These are phyloP conservation scores for Ploceus nigricollis DNA, from an alignment of 2,113 vertebrate species.

Conservation along the genomic window DNA sequence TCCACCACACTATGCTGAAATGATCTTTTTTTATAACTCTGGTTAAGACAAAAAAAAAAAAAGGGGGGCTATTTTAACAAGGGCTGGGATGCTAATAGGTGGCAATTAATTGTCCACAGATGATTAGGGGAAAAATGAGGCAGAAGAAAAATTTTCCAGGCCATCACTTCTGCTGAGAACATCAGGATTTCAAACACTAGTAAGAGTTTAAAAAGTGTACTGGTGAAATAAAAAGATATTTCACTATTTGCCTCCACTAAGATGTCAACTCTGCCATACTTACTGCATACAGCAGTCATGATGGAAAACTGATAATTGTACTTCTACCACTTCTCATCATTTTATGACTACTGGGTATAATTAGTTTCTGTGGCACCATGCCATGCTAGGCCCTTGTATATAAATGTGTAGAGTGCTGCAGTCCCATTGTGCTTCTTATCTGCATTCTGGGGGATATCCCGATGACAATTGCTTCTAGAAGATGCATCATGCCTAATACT, in stretches of 20 bases:
- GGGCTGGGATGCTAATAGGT: background rate
- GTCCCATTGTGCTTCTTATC: background rate
- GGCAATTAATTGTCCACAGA: background rate
- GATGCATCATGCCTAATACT: background rate
- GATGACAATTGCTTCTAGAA: background rate
- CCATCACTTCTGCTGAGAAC: background rate
- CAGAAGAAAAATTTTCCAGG: background rate
- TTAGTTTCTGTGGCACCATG: background rate
- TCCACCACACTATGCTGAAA: background rate
- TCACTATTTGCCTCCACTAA: background rate
- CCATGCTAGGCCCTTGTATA: background rate
- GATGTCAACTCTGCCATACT: background rate
- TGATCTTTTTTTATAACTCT: background rate
- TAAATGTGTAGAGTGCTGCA: background rate
- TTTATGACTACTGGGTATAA: background rate
- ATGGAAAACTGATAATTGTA: background rate
- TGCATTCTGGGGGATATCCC: background rate
- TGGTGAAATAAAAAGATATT: background rate
- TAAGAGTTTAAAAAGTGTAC: background rate
- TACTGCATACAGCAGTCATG: background rate
- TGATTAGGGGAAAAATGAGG: constrained; percentile 19
- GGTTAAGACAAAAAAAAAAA: background rate
- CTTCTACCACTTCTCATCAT: background rate
- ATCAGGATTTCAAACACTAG: constrained; percentile 6
- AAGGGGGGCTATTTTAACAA: background rate